Conservation (phyloP, 2,113 vertebrate species). For the Gymnobelideus leadbeateri region DNA sequence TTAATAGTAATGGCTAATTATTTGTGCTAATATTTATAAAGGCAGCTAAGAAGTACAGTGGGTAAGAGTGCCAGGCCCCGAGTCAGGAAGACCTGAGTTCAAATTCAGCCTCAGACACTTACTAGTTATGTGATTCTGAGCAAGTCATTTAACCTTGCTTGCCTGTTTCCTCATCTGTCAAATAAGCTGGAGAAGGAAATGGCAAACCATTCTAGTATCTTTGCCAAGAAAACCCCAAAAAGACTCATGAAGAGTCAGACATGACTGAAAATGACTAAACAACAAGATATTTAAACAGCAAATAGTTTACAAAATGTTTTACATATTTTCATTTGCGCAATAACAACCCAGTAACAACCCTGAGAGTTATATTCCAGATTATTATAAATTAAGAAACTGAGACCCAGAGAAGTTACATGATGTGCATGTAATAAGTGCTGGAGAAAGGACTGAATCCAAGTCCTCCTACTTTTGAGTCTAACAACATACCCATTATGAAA, state of each 20-base stretch:
- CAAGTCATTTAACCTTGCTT: background rate
- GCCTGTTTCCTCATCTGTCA: background rate
- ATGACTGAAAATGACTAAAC: too few species aligned
- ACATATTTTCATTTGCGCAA: background rate
- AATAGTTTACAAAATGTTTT: background rate
- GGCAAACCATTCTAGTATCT: background rate
- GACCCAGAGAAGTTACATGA: background rate
- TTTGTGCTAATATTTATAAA: too few species aligned
- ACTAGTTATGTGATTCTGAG: too few species aligned
- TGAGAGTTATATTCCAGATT: background rate
- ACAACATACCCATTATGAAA: background rate
- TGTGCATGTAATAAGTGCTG: background rate
- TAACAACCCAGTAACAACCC: background rate
- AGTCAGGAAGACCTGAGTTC: background rate
- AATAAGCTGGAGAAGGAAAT: background rate
- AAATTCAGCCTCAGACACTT: background rate
- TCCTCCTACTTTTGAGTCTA: background rate
- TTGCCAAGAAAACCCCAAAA: background rate
- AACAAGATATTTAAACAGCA: background rate
- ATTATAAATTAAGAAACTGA: background rate
- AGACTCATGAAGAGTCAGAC: background rate
- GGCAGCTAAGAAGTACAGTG: background rate
- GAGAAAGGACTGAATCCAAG: background rate
- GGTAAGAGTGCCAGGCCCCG: background rate
- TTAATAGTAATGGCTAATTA: background rate